Evolutionary conservation across 2,113 vertebrate species (phyloP).

Genomic region (Nestor notabilis): DNA sequence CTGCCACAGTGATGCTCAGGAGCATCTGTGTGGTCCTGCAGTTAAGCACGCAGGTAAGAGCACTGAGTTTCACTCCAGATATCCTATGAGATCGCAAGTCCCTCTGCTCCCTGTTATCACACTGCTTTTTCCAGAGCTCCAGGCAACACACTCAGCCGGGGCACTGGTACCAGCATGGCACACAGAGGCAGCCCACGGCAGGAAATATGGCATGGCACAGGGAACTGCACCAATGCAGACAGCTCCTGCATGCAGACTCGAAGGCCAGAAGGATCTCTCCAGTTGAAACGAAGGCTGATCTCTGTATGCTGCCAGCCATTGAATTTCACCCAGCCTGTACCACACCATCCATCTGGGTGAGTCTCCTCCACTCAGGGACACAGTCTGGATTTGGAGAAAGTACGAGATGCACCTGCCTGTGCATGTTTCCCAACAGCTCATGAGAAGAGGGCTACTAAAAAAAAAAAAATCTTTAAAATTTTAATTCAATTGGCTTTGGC

Average conservation of each 20-base stretch:
- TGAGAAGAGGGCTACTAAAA: neutral
- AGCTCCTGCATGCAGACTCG: neutral
- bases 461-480: neutral
- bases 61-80: neutral
- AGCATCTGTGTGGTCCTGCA: neutral
- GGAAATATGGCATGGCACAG: neutral
- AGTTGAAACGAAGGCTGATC: neutral
- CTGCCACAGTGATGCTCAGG: neutral
- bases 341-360: neutral
- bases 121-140: neutral
- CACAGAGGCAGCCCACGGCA: neutral
- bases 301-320: neutral
- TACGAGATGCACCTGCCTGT: neutral
- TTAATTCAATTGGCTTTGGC: neutral
- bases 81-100: accelerated
- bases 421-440: neutral
- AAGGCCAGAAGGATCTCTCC: neutral
- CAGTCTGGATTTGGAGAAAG: neutral
- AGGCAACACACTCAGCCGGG: neutral
- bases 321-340: neutral
- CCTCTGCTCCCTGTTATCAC: neutral
- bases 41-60: neutral
- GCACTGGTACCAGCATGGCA: accelerated
- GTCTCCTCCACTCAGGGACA: neutral
- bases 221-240: neutral